Evolutionary conservation across 2,797 vertebrate species (phyloP).

Genomic region (Cyclopterus lumpus): DNA sequence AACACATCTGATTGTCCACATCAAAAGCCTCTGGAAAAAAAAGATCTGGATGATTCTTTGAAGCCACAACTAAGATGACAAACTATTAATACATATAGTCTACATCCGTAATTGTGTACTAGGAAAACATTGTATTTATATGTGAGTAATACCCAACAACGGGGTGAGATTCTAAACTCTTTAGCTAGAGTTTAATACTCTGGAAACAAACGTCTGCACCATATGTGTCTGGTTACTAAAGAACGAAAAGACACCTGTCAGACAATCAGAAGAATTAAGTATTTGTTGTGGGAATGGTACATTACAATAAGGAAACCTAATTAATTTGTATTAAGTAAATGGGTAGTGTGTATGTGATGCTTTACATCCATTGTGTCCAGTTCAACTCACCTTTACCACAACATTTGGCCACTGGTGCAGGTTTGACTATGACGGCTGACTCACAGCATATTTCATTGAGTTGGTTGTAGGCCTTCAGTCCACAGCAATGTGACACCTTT

Average conservation of each 20-base stretch:
- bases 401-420: slow-evolving; percentile 10
- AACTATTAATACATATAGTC: not conserved
- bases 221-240: not conserved
- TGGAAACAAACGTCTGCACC: not conserved
- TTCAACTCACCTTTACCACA: slow-evolving; percentile 46
- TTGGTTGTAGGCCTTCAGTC: slow-evolving; percentile 17
- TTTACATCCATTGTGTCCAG: not conserved
- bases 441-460: slow-evolving; percentile 57
- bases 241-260: not conserved
- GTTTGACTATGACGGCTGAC: not conserved
- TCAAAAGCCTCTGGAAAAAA: slow-evolving; percentile 31
- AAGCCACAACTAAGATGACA: not conserved
- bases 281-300: not conserved
- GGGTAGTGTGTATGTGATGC: not conserved
- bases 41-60: not conserved
- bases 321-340: not conserved
- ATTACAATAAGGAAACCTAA: not conserved
- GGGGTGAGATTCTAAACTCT: not conserved
- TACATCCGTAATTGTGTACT: not conserved
- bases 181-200: not conserved
- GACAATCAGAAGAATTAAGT: not conserved
- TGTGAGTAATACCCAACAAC: not conserved
- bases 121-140: not conserved
- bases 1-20: slow-evolving; percentile 1
- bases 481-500: slow-evolving; percentile 45